Conservation (phyloP, 2,113 vertebrate species). For the Bubo blakistoni region DNA sequence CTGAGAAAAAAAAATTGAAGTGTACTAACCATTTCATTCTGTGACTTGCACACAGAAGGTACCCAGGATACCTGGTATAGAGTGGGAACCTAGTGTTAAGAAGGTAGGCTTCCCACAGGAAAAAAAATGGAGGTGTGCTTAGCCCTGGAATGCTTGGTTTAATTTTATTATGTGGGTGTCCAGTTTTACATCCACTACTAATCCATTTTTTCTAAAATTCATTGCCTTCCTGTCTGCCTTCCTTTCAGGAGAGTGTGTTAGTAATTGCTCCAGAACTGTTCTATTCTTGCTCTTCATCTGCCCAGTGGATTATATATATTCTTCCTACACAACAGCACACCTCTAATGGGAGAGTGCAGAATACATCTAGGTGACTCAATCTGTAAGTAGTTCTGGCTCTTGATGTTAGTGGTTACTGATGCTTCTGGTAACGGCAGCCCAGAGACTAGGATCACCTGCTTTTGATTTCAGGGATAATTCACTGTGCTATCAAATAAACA, state of each 20-base stretch:
- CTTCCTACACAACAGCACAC: not conserved
- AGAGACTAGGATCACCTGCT: not conserved
- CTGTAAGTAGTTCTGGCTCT: not conserved
- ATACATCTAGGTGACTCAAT: not conserved
- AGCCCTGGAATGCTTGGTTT: not conserved
- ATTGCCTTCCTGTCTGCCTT: not conserved
- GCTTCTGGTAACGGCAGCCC: not conserved
- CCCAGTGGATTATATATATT: not conserved
- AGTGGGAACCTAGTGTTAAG: not conserved
- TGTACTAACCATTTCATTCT: not conserved
- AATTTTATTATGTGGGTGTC: not conserved
- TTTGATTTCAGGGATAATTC: not conserved
- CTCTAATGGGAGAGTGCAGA: not conserved
- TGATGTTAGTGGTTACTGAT: not conserved
- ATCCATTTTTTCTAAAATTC: not conserved
- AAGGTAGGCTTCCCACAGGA: not conserved
- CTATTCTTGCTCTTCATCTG: not conserved
- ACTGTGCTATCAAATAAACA: not conserved
- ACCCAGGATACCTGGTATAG: accelerated
- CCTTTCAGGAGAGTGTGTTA: not conserved
- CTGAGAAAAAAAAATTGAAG: not conserved
- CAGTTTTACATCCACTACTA: not conserved
- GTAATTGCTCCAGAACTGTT: not conserved
- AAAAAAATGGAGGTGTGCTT: not conserved
- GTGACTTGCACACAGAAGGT: not conserved